These are phyloP conservation scores for Nesidiocoris tenuis DNA, from an alignment of 2,888 invertebrate genomes.

Conservation along the genomic window DNA sequence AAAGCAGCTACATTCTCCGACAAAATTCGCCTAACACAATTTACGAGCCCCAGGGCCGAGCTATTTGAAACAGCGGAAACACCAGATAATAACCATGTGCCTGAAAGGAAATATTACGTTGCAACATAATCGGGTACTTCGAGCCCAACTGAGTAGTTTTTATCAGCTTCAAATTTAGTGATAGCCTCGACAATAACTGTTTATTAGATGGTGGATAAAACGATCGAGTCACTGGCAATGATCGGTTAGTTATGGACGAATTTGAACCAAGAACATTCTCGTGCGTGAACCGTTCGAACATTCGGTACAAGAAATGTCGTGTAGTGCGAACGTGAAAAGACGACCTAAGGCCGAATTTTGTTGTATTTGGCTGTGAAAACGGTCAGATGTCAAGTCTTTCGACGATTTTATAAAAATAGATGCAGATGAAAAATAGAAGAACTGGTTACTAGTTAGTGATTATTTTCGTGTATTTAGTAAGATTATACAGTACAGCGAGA, in stretches of 20 bases:
- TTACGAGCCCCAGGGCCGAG: neutral
- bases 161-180: constrained; percentile 39
- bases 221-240: constrained; percentile 13
- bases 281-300: no score
- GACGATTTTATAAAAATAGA: constrained; percentile 12
- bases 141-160: constrained; percentile 41
- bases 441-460: constrained; percentile 42
- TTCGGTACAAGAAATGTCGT: no score
- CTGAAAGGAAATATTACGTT: constrained; percentile 43
- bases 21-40: no score
- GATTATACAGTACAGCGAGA: neutral
- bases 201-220: constrained; percentile 36
- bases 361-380: constrained; percentile 4
- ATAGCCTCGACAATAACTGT: constrained; percentile 48
- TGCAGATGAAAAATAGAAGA: neutral
- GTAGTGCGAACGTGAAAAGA: no score
- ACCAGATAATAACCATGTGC: constrained; percentile 48
- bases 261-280: constrained; percentile 24
- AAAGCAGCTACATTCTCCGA: neutral
- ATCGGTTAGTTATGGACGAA: constrained; percentile 11
- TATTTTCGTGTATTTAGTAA: constrained; percentile 38
- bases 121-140: no score
- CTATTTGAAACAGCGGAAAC: constrained; percentile 33
- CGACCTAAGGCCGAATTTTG: neutral
- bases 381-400: constrained; percentile 6